Base-by-base conservation (phyloP, 2,113 vertebrate species). In the Noturus placidus region DNA sequence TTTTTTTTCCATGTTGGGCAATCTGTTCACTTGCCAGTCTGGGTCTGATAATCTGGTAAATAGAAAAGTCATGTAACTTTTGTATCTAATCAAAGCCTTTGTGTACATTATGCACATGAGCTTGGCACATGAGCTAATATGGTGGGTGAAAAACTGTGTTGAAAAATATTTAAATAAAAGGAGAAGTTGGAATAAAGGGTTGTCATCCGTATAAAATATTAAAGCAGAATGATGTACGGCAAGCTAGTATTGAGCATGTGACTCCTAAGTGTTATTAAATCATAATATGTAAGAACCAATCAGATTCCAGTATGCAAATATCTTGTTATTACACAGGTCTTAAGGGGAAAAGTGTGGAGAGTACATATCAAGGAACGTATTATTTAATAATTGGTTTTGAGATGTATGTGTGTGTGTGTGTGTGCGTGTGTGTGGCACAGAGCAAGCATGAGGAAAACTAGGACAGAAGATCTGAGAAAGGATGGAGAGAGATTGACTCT, bases 361-460 rank as follows among this genome's bases (percentile, higher is more conserved):
- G 25, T 77, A 27, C 22, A 80, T 22, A 56, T 80, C 4, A 50
- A 78, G 46, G 46, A 78, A 54, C n/a, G 27, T 52, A 52, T 54
- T 78, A 54, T 78, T 78, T 52, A 78, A 57, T 35, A 72, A 72
- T 17, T 19, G 5, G 54, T 22, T 30, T 27, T 15, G 42, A 2
- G 19, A 50, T 78, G 46, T 78, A 50, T 54, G 5, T 80, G n/a
- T 38, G 33, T 72, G 63, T 52, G 61, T 42, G 52, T 30, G 83
- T 57, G 67, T 38, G 27, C 20, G 82, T 67, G 27, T 30, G 27
- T 52, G 35, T 17, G 10, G 25, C 69, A 57, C 10, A 86, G 30
- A 85, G 52, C 25, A n/a, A 89, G 88, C 63, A 86, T 19, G 56
- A 88, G 67, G 17, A 79, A 89, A 89, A 89, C 84, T 89, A 84